Base-by-base conservation (phyloP, 1,140 invertebrate species). In the Lordiphosa stackelbergi region DNA sequence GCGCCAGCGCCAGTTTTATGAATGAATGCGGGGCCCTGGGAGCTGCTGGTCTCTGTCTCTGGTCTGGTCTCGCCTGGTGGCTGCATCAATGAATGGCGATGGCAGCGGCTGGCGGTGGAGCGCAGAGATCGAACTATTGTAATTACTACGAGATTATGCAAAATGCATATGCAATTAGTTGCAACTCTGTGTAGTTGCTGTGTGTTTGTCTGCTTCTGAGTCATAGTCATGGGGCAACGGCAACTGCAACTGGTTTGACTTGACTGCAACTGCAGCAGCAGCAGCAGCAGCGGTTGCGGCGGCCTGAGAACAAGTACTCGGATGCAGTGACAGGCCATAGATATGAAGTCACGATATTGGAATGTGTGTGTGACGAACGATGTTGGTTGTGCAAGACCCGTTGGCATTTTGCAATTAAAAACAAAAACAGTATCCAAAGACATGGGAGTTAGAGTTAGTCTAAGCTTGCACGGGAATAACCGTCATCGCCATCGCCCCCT, bases 141-240 rank as follows among this genome's bases (percentile, higher is more conserved):
- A 83, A 83, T 83, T 81, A 83, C 71, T 75, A 77, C 66, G 68
- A 75, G 72, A 81, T 83, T 83, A 81, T 81, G 77, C 77, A 81
- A 84, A 81, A 83, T 77, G 77, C 72, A 81, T 83, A 69, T 81
- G 77, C 77, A 81, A 81, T 81, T 81, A 81, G 77, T 83, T 70
- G 70, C 57, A 68, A 49, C 35, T 54, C 38, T 10, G 16, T 16
- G 16, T 16, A 16, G 16, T 19, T 19, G 10, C 24, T 31, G 7
- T 47, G 36, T 7, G 22, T 49, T 8, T 19, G 45, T 8, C 13
- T 24, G 7, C 12, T 45, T 35, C 38, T 16, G 45, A 22, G 52
- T 58, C 54, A 79, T 70, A 81, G 66, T 81, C 75, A 79, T 60
- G 73, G 66, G 69, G 54, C 78, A 77, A n/a, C n/a, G n/a, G n/a